Evolutionary conservation across 2,113 vertebrate genomes (phyloP).

Genomic region (Lathamus discolor): DNA sequence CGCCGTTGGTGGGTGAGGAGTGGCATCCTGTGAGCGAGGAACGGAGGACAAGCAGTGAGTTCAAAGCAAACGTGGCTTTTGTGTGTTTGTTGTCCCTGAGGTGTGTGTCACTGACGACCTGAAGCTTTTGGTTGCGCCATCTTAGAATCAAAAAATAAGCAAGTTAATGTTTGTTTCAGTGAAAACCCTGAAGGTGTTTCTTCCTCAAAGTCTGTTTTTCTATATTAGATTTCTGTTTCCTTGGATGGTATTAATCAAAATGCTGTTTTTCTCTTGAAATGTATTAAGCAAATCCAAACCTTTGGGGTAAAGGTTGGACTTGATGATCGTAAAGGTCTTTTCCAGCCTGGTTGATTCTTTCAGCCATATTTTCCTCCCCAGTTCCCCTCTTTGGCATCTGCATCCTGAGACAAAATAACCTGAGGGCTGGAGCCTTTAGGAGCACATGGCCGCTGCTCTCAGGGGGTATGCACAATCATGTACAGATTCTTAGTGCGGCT

Average conservation of each 20-base stretch:
- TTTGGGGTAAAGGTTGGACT: background rate
- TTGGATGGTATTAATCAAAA: background rate
- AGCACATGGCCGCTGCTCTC: rapidly evolving
- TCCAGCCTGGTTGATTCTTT: background rate
- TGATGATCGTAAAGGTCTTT: background rate
- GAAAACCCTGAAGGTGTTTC: background rate
- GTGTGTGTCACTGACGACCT: rapidly evolving
- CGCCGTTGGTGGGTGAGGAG: rapidly evolving
- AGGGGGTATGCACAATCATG: rapidly evolving
- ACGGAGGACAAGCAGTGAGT: rapidly evolving
- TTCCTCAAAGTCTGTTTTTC: rapidly evolving
- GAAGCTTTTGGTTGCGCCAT: background rate
- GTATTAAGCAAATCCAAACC: background rate
- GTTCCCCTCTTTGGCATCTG: background rate
- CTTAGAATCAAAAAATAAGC: background rate
- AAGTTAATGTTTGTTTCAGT: background rate
- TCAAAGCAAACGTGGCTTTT: rapidly evolving
- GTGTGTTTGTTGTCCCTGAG: rapidly evolving
- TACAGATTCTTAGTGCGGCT: background rate
- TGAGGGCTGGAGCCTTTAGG: background rate
- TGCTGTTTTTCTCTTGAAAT: rapidly evolving
- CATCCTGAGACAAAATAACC: background rate
- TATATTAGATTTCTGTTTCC: background rate
- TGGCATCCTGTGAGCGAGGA: rapidly evolving
- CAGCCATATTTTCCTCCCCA: rapidly evolving